Percentiles rank a stretch among this genome's conserved stretches.
Evolutionary conservation across 1,140 invertebrate genomes (phyloP).

Genomic region (Papilio polytes): DNA sequence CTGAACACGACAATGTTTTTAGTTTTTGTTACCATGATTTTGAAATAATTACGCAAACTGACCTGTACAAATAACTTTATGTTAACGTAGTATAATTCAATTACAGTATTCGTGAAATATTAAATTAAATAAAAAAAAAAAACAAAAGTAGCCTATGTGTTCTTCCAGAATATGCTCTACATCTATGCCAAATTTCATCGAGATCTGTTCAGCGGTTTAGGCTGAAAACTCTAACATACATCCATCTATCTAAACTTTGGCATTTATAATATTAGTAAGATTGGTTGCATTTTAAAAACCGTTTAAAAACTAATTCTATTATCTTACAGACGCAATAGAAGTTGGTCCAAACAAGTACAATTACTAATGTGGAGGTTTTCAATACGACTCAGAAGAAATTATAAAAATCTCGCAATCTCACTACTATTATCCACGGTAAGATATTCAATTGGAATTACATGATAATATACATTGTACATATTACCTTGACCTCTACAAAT

Average conservation of each 20-base stretch:
- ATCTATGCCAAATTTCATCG: too few relatives aligned
- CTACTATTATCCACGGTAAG: constrained; percentile 53
- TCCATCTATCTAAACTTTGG: not conserved
- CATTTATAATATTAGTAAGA: not conserved
- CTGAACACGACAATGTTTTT: not conserved
- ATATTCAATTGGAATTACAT: not conserved
- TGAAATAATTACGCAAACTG: not conserved
- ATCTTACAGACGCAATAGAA: constrained; percentile 59
- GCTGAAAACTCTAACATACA: too few relatives aligned
- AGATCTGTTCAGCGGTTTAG: too few relatives aligned
- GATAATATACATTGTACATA: too few relatives aligned
- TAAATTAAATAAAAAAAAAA: too few relatives aligned
- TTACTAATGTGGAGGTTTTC: constrained; percentile 69
- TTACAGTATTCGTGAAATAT: too few relatives aligned
- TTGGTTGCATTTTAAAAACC: not conserved
- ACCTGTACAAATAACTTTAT: not conserved
- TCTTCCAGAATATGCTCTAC: too few relatives aligned
- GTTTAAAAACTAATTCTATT: not conserved
- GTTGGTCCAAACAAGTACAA: constrained; percentile 72
- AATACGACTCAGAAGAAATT: constrained; percentile 54
- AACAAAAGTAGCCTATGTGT: too few relatives aligned
- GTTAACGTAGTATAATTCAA: not conserved
- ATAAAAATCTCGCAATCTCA: constrained; percentile 48
- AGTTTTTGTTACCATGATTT: not conserved
- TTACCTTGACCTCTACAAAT: too few relatives aligned